Evolutionary conservation across 2,888 invertebrate species (phyloP).

Genomic region (Endotricha flammealis): DNA sequence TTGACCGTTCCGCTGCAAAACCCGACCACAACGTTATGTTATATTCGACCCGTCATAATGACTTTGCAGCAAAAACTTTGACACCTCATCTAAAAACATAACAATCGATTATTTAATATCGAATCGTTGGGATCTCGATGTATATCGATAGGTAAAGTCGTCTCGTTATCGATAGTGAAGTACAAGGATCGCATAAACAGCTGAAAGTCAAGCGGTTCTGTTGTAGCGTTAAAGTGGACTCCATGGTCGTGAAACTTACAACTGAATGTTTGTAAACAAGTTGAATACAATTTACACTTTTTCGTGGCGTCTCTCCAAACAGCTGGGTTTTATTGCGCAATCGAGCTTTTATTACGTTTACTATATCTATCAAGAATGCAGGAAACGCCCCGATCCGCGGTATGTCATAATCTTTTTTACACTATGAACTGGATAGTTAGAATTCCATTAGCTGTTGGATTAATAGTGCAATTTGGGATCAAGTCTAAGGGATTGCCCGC

Average conservation of each 20-base stretch:
- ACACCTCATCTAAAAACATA: slow-evolving; percentile 42
- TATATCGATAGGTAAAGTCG: slow-evolving; percentile 39
- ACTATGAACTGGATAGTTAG: background rate
- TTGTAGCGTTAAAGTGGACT: slow-evolving; percentile 33
- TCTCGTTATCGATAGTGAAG: slow-evolving; percentile 24
- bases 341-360: slow-evolving; percentile 45
- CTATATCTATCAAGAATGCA: slow-evolving; percentile 43
- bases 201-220: slow-evolving; percentile 36
- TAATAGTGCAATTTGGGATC: background rate
- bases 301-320: slow-evolving; percentile 46
- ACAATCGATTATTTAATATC: slow-evolving; percentile 61
- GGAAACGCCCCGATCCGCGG: slow-evolving; percentile 33
- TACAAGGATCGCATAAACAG: slow-evolving; percentile 28
- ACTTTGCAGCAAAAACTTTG: slow-evolving; percentile 62
- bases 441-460: background rate
- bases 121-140: slow-evolving; percentile 6
- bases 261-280: slow-evolving; percentile 62
- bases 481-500: slow-evolving; percentile 34
- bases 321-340: slow-evolving; percentile 60
- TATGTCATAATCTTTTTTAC: too few species aligned
- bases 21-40: slow-evolving; percentile 51
- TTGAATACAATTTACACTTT: slow-evolving; percentile 45
- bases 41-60: slow-evolving; percentile 61
- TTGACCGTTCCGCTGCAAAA: slow-evolving; percentile 49
- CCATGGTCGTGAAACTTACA: slow-evolving; percentile 28